Conservation (phyloP, 2,888 invertebrate genomes). For the Balanococcus diminutus region DNA sequence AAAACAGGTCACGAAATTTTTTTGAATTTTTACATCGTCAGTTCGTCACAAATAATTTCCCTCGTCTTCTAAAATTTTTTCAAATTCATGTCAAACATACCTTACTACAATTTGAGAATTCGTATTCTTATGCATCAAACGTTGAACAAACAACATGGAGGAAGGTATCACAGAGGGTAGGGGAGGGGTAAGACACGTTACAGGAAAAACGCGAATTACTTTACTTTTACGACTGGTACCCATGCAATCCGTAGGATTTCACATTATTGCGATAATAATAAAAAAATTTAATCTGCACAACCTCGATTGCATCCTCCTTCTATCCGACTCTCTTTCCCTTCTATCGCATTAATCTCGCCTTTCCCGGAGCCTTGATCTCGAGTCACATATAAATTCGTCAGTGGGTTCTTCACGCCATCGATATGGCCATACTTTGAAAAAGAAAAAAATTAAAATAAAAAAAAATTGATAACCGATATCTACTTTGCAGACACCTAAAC, state of each 20-base stretch:
- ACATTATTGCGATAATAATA: neutral
- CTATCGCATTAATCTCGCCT: neutral
- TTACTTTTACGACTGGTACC: neutral
- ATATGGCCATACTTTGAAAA: neutral
- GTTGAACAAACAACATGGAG: no score
- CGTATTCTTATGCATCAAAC: no score
- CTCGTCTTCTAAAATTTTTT: no score
- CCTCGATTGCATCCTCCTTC: neutral
- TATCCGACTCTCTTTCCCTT: neutral
- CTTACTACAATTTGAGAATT: no score
- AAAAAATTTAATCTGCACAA: neutral
- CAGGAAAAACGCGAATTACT: neutral
- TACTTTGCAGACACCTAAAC: neutral
- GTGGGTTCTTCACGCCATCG: neutral
- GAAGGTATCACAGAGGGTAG: neutral
- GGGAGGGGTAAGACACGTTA: neutral
- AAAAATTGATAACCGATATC: neutral
- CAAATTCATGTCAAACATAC: no score
- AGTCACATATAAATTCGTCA: neutral
- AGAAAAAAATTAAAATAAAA: neutral
- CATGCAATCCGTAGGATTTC: neutral
- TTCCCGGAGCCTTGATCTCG: neutral
- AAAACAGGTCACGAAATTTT: no score
- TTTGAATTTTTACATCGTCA: no score
- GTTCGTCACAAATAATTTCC: no score